Conservation (phyloP, 2,113 vertebrate species). For the Microtus ochrogaster region DNA sequence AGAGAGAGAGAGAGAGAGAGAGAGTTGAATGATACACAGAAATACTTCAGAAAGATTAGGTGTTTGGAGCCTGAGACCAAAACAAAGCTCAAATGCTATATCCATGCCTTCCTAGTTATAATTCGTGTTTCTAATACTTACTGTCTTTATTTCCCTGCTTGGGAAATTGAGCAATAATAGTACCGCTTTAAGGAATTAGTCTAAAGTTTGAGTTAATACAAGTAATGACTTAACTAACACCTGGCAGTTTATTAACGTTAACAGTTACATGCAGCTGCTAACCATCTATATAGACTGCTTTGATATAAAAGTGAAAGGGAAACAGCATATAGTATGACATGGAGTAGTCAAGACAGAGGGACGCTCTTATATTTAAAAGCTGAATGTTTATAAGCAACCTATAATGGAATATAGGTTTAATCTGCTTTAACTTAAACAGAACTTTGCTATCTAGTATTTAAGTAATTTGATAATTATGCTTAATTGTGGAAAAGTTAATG, state of each 20-base stretch:
- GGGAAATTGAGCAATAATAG: not conserved
- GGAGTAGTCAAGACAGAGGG: not conserved
- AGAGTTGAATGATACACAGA: not conserved
- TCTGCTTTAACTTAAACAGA: not conserved
- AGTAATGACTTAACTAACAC: not conserved
- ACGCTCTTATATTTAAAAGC: not conserved
- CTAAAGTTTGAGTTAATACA: not conserved
- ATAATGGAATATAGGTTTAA: not conserved
- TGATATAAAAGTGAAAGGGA: conserved; percentile 19
- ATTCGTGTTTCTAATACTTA: not conserved
- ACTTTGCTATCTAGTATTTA: conserved; percentile 12
- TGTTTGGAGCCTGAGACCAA: not conserved
- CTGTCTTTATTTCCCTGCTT: not conserved
- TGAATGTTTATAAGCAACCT: not conserved
- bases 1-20: too few relatives aligned
- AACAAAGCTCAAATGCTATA: not conserved
- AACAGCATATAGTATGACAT: not conserved
- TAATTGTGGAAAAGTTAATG: conserved; percentile 36
- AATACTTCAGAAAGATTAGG: not conserved
- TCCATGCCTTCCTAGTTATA: not conserved
- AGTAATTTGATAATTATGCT: conserved; percentile 15
- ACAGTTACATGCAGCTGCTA: not conserved
- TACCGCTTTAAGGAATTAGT: not conserved
- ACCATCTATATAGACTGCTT: not conserved
- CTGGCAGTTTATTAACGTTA: not conserved